Evolutionary conservation across 2,797 vertebrate species (phyloP), one percentile per base, ranked within the genome.

Genomic region (Molossus molossus): DNA sequence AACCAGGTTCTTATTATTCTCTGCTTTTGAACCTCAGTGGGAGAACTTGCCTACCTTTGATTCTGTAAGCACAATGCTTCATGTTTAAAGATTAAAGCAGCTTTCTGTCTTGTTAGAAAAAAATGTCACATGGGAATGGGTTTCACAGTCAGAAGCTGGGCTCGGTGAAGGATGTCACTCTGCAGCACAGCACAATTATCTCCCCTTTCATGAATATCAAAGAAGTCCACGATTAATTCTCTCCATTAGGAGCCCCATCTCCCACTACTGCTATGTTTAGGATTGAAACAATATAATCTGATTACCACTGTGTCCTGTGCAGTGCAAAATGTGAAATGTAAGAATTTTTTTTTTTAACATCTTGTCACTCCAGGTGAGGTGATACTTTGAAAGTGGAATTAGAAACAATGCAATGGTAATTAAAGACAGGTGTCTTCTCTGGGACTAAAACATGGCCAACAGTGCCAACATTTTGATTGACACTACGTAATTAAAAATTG

Each of bases 241-340:
- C 97, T 96, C 95, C 91, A 82, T 91, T 96, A 97, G 95, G 88
- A 97, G 93, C 79, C 75, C 93, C 95, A 70, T 95, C 69, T 92
- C 95, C 95, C 72, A 94, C 95, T 89, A 89, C 96, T 60, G 82
- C 88, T 97, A 72, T 9, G 90, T 97, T 97, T 94, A 76, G 48
- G 73, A 69, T 86, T n/a, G 83, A 98, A 98, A 98, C 98, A 98
- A 98, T 98, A 33, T 72, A 91, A 93, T 97, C 97, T 98, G 98
- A 98, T 98, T 98, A 95, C 98, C 94, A 97, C 95, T 97, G 96
- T 96, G 96, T 98, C 97, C 97, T 96, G 93, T 96, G 97, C 96
- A 87, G 89, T 69, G 53, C 85, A 93, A 97, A 97, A 95, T 92
- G 96, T 62, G 95, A 97, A 98, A 97, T 72, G 91, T 97, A 98